Conservation (phyloP, 64 coral and sea anemone genomes). For the Stichodactyla mertensii region DNA sequence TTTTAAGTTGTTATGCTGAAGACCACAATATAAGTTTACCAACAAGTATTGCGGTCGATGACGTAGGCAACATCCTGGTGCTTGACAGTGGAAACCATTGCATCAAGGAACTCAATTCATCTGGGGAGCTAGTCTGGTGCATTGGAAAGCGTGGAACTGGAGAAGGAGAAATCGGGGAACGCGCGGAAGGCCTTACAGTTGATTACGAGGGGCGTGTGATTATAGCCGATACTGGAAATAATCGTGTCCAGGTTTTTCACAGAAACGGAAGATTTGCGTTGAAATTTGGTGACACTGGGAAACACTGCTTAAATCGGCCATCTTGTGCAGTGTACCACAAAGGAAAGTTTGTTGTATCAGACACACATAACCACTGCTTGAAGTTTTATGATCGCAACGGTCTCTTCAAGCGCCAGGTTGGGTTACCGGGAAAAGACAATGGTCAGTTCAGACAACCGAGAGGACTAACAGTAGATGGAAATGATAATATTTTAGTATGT, state of each 20-base stretch:
- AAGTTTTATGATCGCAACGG: background rate
- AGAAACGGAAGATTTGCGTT: background rate
- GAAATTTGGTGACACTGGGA: background rate
- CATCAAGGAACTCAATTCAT: background rate
- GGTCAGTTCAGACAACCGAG: background rate
- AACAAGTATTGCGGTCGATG: background rate
- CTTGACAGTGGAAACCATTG: background rate
- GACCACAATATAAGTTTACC: background rate
- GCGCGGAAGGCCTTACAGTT: conserved; percentile 1
- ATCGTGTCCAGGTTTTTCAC: conserved; percentile 2
- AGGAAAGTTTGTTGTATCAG: conserved; percentile 1
- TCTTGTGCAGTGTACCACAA: background rate
- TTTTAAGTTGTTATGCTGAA: background rate
- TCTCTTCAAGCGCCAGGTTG: background rate
- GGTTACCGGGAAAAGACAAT: background rate
- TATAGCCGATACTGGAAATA: conserved; percentile 4
- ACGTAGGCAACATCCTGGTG: background rate
- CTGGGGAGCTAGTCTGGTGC: background rate
- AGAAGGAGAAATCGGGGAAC: background rate
- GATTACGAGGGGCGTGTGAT: background rate
- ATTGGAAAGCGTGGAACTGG: conserved; percentile 1
- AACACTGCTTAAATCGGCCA: background rate
- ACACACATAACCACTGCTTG: conserved; percentile 1
- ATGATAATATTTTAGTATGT: background rate
- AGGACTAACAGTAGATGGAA: background rate